A percentile compares a stretch with the other conserved stretches of the same genome.
phyloP scores from a whole-genome alignment of 2,888 invertebrate genomes.

The Agrochola macilenta region DNA sequence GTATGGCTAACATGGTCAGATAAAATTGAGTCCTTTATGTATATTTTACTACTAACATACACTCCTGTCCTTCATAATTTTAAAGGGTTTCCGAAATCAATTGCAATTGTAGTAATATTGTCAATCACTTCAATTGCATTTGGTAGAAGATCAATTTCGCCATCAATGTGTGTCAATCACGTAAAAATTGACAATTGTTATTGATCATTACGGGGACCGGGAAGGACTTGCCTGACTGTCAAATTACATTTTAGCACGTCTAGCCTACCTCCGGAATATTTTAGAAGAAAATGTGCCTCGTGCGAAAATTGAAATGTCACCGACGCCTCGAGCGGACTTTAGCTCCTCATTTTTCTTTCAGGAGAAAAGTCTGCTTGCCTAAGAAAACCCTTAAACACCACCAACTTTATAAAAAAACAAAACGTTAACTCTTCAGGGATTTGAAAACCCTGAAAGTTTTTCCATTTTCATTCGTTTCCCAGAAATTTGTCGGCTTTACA shows the following conservation, averaged over 20 bases:
- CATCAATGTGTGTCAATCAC: too few relatives aligned
- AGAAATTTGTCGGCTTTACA: neutral
- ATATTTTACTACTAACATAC: neutral
- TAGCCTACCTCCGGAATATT: neutral
- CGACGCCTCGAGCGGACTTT: too few relatives aligned
- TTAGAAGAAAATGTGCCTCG: constrained; percentile 4
- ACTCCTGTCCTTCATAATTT: neutral
- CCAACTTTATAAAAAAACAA: constrained; percentile 12
- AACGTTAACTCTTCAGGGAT: neutral
- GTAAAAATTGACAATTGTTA: too few relatives aligned
- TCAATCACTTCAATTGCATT: too few relatives aligned
- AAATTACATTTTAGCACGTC: neutral
- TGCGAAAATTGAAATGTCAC: neutral
- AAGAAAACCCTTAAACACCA: constrained; percentile 5
- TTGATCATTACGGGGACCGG: too few relatives aligned
- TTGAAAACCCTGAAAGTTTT: constrained; percentile 19
- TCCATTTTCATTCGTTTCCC: neutral
- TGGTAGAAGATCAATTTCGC: too few relatives aligned
- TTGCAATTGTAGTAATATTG: too few relatives aligned
- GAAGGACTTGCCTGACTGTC: neutral
- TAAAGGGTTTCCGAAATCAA: too few relatives aligned
- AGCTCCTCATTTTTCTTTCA: neutral
- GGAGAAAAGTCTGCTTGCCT: neutral
- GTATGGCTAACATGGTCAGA: neutral
- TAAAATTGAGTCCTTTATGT: neutral